phyloP scores from a whole-genome alignment of 2,113 vertebrate species.

The Ceyx cyanopectus region DNA sequence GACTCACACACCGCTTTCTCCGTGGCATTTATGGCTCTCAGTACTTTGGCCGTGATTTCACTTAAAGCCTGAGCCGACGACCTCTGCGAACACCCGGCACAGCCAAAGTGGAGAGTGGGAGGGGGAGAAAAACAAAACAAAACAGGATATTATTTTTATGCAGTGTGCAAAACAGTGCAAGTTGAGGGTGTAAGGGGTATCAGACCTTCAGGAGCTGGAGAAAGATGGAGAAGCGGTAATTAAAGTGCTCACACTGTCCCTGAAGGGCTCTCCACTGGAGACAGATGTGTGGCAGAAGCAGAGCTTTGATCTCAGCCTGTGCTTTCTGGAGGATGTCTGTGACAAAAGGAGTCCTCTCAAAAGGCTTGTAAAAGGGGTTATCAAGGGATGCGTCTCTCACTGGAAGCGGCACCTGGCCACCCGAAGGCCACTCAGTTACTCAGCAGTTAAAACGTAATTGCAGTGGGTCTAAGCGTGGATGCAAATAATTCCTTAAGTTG shows the following conservation, averaged over 20 bases:
- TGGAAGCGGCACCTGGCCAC: background rate
- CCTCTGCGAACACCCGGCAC: conserved; percentile 80
- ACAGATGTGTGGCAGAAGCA: background rate
- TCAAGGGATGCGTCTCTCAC: fast-evolving
- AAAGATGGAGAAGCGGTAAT: background rate
- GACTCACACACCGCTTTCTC: conserved; percentile 81
- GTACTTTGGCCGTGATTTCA: conserved; percentile 85
- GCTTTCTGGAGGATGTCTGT: background rate
- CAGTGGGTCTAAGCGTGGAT: background rate
- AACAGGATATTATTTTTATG: conserved; percentile 25
- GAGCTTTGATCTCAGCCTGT: conserved; percentile 52
- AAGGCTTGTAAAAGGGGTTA: background rate
- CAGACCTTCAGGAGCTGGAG: background rate
- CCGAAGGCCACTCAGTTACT: background rate
- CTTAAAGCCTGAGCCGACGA: conserved; percentile 84
- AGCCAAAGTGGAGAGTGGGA: conserved; percentile 57
- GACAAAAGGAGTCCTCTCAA: conserved; percentile 30
- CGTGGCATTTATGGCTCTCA: conserved; percentile 87
- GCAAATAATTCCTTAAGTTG: background rate
- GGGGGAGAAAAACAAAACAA: background rate
- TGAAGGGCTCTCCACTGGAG: conserved; percentile 38
- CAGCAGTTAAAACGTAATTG: conserved; percentile 9
- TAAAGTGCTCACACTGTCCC: background rate
- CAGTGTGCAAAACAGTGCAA: background rate
- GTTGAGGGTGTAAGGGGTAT: background rate